Evolutionary conservation across 2,113 vertebrate genomes (phyloP), one percentile per base, ranked within the genome.

Genomic region (Pluvialis apricaria): DNA sequence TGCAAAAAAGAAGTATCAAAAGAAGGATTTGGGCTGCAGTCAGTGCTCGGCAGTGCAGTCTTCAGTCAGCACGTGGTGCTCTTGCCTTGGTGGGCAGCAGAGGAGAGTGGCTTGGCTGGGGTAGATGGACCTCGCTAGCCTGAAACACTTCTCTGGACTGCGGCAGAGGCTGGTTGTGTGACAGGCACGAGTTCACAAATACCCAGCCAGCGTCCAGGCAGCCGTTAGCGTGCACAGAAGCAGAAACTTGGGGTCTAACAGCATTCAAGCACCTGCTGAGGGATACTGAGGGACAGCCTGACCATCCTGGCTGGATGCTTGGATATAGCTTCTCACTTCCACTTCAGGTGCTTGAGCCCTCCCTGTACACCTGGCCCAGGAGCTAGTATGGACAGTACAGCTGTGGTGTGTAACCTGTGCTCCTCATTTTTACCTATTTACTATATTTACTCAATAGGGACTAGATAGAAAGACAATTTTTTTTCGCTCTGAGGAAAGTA

Each of bases 31-130:
- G 58, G 29, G 11, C 22, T 65, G 7, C 34, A 57, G 19, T 61
- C 38, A 20, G 17, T 31, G 28, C 38, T 25, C 54, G 72, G 45
- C 4, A 3, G 32, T 6, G 22, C 24, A n/a, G 31, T 38, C 57
- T 86, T 76, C 34, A 19, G 17, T 40, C 28, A 24, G 20, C 15
- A 31, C 18, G 14, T 44, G 15, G 8, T 70, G 70, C 6, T 52
- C n/a, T 38, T 77, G 34, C 26, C n/a, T 34, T 9, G 1, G 40
- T 8, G 10, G 25, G 22, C 44, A 38, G 47, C 24, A 85, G 10
- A 3, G 13, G 13, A 75, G 75, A 38, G 36, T 3, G 1, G 13
- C 25, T 38, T 62, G 25, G 16, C 24, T 1, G 0, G 36, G 32
- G 24, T 32, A 15, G 28, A 2, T n/a, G 16, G 55, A 54, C 58